Evolutionary conservation across 2,888 invertebrate genomes (phyloP), one percentile per base, ranked within the genome.

Genomic region (Nudaria mundana): DNA sequence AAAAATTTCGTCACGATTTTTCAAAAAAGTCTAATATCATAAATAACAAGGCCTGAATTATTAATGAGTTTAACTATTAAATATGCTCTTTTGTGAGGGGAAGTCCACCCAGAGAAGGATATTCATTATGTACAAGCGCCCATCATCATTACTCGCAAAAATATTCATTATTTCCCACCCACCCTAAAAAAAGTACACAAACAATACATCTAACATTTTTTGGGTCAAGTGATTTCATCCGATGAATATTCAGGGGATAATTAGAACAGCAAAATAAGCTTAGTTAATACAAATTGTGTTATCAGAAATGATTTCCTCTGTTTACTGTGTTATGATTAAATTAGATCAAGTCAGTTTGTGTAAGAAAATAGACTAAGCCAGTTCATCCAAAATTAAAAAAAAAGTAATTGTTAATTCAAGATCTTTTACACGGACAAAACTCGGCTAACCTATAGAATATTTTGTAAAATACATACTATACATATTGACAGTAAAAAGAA

Each of bases 101-200:
- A n/a, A n/a, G n/a, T n/a, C n/a, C n/a, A n/a, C n/a, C n/a, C n/a
- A n/a, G n/a, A n/a, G 66, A 75, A 69, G 81, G 74, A 81, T 83
- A 84, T 82, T 83, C 82, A 86, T 85, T 84, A 85, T 81, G 80
- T 81, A 77, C 61, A 61, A 49, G n/a, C n/a, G n/a, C n/a, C 69
- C 76, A 73, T 69, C 69, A 67, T 66, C 66, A 68, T 71, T 75
- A 73, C 72, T 75, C 66, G 67, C 75, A 72, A 81, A 79, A 79
- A 81, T 66, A 63, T 72, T 75, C 61, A 71, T 81, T 81, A 77
- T 80, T 78, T 66, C 56, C 52, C 56, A 55, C 39, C 63, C 52
- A 63, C 65, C 63, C 75, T 71, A 76, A 67, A 52, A 65, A 70
- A 68, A 63, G 66, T 63, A 72, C 76, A 78, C 73, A 81, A 80